Evolutionary conservation across 2,113 vertebrate genomes (phyloP).

Genomic region (Girardinichthys multiradiatus): DNA sequence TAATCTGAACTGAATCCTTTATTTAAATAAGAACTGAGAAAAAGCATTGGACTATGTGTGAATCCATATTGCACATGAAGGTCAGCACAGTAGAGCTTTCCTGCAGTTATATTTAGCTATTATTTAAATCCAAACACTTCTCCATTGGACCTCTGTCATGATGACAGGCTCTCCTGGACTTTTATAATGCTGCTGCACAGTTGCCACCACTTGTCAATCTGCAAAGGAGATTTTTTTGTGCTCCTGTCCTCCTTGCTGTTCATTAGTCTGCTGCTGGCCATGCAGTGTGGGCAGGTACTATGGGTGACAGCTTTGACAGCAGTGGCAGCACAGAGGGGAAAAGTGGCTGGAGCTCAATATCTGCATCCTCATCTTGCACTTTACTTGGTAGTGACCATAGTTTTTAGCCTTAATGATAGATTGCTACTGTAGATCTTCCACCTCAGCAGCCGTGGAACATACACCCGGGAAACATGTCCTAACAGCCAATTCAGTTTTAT

Average conservation of each 20-base stretch:
- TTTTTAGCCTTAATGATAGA: not conserved
- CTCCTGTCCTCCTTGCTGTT: slow-evolving; percentile 36
- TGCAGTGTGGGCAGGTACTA: slow-evolving; percentile 19
- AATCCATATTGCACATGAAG: not conserved
- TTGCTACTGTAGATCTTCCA: not conserved
- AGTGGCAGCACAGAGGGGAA: slow-evolving; percentile 3
- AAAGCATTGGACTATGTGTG: not conserved
- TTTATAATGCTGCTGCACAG: slow-evolving; percentile 29
- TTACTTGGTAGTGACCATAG: slow-evolving; percentile 8
- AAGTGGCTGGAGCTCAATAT: slow-evolving; percentile 13
- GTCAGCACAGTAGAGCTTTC: slow-evolving; percentile 4
- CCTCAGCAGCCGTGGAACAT: not conserved
- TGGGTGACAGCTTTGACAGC: slow-evolving; percentile 50
- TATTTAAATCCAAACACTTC: slow-evolving; percentile 16
- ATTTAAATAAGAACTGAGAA: not conserved
- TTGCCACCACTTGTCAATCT: slow-evolving; percentile 47
- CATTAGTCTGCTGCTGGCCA: slow-evolving; percentile 55
- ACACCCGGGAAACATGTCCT: not conserved
- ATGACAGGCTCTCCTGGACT: slow-evolving; percentile 14
- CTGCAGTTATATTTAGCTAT: slow-evolving; percentile 25
- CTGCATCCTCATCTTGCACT: slow-evolving; percentile 20
- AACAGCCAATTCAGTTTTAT: not conserved
- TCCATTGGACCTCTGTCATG: slow-evolving; percentile 3
- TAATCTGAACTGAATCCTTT: not conserved
- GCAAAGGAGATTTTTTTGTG: slow-evolving; percentile 14